Evolutionary conservation across 53 echinoderm and acorn worm species (phyloP).

Genomic region (Hippasteria phrygiana): DNA sequence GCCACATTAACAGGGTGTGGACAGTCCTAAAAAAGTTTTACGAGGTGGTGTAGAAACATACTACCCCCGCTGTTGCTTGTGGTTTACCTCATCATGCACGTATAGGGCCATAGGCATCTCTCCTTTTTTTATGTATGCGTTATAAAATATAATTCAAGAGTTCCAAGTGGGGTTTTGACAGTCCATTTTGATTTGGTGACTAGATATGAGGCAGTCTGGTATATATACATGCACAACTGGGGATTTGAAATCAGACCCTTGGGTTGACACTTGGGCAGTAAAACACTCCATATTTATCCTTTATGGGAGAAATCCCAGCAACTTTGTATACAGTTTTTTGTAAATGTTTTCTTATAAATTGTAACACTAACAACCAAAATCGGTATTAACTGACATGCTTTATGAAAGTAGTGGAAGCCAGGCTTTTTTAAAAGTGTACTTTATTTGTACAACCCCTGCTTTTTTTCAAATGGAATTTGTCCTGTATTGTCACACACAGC

Average conservation of each 20-base stretch:
- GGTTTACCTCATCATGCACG: constrained; percentile 1
- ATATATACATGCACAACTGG: neutral
- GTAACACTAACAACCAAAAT: neutral
- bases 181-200: constrained; percentile 4
- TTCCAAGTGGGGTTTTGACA: constrained; percentile 24
- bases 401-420: neutral
- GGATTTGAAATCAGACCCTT: neutral
- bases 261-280: neutral
- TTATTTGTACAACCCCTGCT: neutral
- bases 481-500: too few species aligned
- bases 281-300: constrained; percentile 2
- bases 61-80: neutral
- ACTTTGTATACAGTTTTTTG: neutral
- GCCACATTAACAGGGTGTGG: constrained; percentile 50
- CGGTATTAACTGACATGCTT: neutral
- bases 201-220: neutral
- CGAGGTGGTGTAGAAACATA: constrained; percentile 20
- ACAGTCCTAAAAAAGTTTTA: constrained; percentile 24
- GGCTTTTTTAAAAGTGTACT: neutral
- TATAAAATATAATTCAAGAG: constrained; percentile 15
- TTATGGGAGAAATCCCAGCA: neutral
- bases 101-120: too few species aligned
- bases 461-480: neutral
- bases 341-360: too few species aligned
- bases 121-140: constrained; percentile 5